Base-by-base conservation (phyloP, 2,888 invertebrate genomes). In the Drosophila setosimentum region DNA sequence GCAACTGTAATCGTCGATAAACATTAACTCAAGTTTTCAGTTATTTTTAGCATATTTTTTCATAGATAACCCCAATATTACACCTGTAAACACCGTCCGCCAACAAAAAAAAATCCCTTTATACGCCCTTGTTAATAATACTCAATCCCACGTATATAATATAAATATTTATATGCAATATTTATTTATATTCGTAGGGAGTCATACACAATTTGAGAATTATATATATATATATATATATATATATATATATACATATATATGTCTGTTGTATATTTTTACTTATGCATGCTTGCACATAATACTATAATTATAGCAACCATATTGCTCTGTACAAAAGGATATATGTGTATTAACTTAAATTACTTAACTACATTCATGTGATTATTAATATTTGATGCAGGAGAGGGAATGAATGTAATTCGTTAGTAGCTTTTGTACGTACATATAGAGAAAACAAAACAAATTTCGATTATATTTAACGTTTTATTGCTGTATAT, bases 401-500 rank as follows among this genome's bases (percentile, higher is more conserved):
- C n/a, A 8, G 50, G 4, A 29, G 37, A 30, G 29, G 30, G n/a
- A 6, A 45, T 18, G 16, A 30, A 21, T 45, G 45, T 18, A 42
- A 24, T 57, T 45, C 30, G 57, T 40, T 16, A 5, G 40, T 29
- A n/a, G 37, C 8, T 40, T n/a, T 5, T 40, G 2, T 55, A 18
- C 48, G 10, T 50, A 67, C 35, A 58, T 57, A 57, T 16, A 48
- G 32, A 54, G 50, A 55, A 49, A 75, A 75, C 70, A 58, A 73
- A 60, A 45, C 73, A 67, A 64, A 64, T 54, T 73, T 78, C 78
- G 78, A 80, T 72, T 78, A 78, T 78, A 82, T 68, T 78, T 78
- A 78, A 78, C 82, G 72, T 64, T 69, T 68, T 77, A 85, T 86
- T 78, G 87, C 91, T 88, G 78, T 89, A 76, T 90, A 81, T 91